Evolutionary conservation across 2,113 vertebrate genomes (phyloP).

Genomic region (Apaloderma vittatum): DNA sequence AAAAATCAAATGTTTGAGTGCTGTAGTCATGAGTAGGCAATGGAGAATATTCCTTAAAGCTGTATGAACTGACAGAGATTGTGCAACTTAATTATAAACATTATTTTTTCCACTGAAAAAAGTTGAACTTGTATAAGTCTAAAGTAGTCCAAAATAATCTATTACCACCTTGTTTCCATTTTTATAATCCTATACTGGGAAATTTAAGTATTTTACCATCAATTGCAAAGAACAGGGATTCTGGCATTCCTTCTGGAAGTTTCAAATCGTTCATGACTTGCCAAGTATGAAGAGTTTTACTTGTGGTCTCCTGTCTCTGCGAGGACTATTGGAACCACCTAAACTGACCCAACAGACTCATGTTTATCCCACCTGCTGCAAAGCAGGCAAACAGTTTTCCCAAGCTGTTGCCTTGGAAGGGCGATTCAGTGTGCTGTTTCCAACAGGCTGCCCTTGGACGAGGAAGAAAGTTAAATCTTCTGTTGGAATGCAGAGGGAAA

Average conservation of each 20-base stretch:
- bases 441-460: not conserved
- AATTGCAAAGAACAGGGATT: not conserved
- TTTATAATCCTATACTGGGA: not conserved
- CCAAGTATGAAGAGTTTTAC: not conserved
- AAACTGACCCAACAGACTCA: not conserved
- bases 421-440: not conserved
- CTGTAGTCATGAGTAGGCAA: not conserved
- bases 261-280: not conserved
- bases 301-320: not conserved
- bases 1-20: not conserved
- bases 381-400: not conserved
- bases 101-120: not conserved
- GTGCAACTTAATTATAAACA: not conserved
- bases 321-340: not conserved
- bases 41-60: not conserved
- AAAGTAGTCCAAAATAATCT: not conserved
- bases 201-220: not conserved
- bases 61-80: not conserved
- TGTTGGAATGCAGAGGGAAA: not conserved
- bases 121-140: not conserved
- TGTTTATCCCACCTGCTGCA: not conserved
- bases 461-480: not conserved
- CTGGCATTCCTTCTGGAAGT: not conserved
- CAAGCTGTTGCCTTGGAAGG: not conserved
- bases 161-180: not conserved